Base-by-base conservation (phyloP, 2,113 vertebrate genomes). In the Carassius auratus region DNA sequence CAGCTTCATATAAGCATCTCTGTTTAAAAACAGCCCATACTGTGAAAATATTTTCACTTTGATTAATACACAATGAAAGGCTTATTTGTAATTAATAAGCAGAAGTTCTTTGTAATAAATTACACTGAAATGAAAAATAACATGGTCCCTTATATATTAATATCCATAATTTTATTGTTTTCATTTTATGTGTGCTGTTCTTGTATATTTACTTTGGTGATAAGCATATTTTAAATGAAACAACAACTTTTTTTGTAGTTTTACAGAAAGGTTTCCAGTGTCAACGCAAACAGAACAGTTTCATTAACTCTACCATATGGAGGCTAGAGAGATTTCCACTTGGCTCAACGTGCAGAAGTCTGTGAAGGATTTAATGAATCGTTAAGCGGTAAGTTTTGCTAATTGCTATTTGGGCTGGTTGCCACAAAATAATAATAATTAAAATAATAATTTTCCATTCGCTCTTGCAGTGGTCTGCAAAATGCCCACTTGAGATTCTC, bases 251-350 rank as follows among this genome's bases (percentile, higher is more conserved):
- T 19, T 42, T 10, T 19, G n/a, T 17, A 30, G 19, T 30, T 64
- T 61, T 14, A 21, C 38, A 17, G n/a, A 6, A n/a, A 38, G 52
- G 52, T 57, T 59, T 10, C 48, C 55, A 13, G 23, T 66, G 38
- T 66, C 59, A 80, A 80, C 8, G 2, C 33, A 45, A 80, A 66
- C 36, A 26, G n/a, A 80, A 26, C 21, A 80, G 59, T 80, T 80
- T 66, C 59, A 80, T 80, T 80, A 48, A 48, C 76, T 79, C 55
- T 3, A 62, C 78, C 78, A 80, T 64, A 66, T 80, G 78, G 78
- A 48, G 48, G 45, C 36, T 59, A 71, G 45, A 80, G 30, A 76
- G 33, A 74, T 62, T 55, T 52, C 36, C 57, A 45, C 77, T 80
- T 45, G 59, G 50, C 73, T 55, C 14, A 81, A 71, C 61, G 77